Percentiles rank a stretch among this genome's conserved stretches.
These are phyloP conservation scores for Cynaeus angustus DNA, from an alignment of 2,888 invertebrate species.

Conservation along the genomic window DNA sequence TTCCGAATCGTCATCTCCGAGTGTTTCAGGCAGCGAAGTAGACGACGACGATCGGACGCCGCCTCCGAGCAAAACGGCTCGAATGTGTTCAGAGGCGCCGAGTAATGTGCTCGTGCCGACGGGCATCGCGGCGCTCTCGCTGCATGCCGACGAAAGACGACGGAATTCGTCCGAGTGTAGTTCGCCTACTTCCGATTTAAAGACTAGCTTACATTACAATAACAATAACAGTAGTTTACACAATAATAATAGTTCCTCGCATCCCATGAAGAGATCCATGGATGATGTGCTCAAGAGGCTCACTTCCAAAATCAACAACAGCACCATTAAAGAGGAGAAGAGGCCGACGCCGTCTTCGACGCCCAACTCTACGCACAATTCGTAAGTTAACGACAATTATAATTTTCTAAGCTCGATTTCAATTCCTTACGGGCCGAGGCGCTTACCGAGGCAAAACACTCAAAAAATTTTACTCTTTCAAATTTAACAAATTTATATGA, in stretches of 20 bases:
- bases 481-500: too few relatives aligned
- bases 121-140: conserved; percentile 70
- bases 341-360: conserved; percentile 82
- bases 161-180: conserved; percentile 82
- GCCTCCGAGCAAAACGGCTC: conserved; percentile 69
- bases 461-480: too few relatives aligned
- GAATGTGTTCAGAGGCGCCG: conserved; percentile 63
- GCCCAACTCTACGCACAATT: conserved; percentile 71
- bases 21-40: conserved; percentile 71
- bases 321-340: conserved; percentile 82
- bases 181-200: conserved; percentile 80
- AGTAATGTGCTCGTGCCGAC: conserved; percentile 64
- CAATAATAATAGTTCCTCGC: conserved; percentile 77
- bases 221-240: conserved; percentile 79
- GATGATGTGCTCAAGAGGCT: conserved; percentile 91
- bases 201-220: conserved; percentile 76
- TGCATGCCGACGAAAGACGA: conserved; percentile 74
- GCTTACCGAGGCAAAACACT: too few relatives aligned
- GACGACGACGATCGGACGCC: conserved; percentile 70
- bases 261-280: conserved; percentile 86
- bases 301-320: conserved; percentile 89
- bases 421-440: too few relatives aligned
- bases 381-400: conserved; percentile 65
- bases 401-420: too few relatives aligned
- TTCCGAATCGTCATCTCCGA: conserved; percentile 69